These are phyloP conservation scores for Acyrthosiphon pisum DNA, from an alignment of 1,140 invertebrate species.

Conservation along the genomic window DNA sequence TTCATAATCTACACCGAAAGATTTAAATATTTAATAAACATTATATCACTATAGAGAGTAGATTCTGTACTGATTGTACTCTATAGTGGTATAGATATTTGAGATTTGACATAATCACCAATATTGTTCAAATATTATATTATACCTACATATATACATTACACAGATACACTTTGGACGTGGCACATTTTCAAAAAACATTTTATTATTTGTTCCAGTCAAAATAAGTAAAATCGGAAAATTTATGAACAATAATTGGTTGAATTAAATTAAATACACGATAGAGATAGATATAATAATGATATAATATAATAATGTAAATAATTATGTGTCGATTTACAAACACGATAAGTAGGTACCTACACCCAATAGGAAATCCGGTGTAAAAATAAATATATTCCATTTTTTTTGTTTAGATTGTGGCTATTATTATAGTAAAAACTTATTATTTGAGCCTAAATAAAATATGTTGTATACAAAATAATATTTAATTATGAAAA, in stretches of 20 bases:
- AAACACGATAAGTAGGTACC: not conserved
- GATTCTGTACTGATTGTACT: no score
- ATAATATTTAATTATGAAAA: not conserved
- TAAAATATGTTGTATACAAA: not conserved
- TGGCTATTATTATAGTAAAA: not conserved
- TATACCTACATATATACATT: not conserved
- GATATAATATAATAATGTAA: not conserved
- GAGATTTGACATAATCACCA: not conserved
- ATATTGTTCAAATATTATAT: not conserved
- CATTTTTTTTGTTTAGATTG: not conserved
- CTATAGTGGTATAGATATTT: not conserved
- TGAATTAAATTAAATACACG: not conserved
- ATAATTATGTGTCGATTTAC: not conserved
- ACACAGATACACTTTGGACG: not conserved
- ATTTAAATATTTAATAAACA: not conserved
- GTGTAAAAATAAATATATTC: not conserved
- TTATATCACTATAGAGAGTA: no score
- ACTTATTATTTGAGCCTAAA: not conserved
- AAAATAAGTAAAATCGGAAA: not conserved
- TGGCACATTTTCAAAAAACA: not conserved
- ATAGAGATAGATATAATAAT: not conserved
- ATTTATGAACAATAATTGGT: not conserved
- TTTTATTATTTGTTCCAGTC: not conserved
- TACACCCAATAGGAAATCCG: not conserved
- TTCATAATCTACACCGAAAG: not conserved